Base-by-base conservation (phyloP, 2,888 invertebrate species). In the Catocala fraxini region DNA sequence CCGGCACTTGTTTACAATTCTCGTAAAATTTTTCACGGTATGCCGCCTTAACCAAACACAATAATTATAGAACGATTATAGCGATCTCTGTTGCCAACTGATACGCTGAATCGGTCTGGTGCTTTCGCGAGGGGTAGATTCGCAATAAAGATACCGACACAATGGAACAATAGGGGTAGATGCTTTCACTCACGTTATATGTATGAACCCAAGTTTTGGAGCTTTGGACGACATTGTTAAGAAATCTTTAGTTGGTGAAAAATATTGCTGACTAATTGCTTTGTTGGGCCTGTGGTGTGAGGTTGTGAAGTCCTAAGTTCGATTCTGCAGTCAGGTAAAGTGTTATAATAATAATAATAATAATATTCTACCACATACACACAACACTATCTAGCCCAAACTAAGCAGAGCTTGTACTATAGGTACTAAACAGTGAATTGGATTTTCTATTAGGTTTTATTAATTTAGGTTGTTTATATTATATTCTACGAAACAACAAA, bases 1-100 rank as follows among this genome's bases (percentile, higher is more conserved):
- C 11, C 15, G 15, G 13, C 46, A 48, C 25, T 10, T 48, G 51
- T 48, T 49, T 48, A 46, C 45, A 10, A 13, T 45, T 10, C 41
- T 48, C 42, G 42, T 49, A 48, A 12, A 51, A 33, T 56, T 51
- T 60, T 46, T 12, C 56, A 51, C 46, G 42, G 48, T 33, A 53
- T 42, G 41, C 47, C 57, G 42, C 51, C 42, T 49, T 54, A 58
- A 46, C 58, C 48, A 63, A 62, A 59, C 63, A 63, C 10, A 58
- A 51, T 57, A 74, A 75, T 75, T 75, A 77, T 56, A 74, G 62
- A 77, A 70, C 65, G 59, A 75, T 75, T 75, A 75, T 53, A 63
- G 56, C 59, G 62, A 71, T 77, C 59, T 49, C 51, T 61, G 59
- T 45, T 71, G 65, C 74, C 77, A 70, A 66, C 61, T 65, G 77